A percentile compares a stretch with the other conserved stretches of the same genome.
Evolutionary conservation across 2,888 invertebrate genomes (phyloP).

Genomic region (Pristionchus fissidentatus): DNA sequence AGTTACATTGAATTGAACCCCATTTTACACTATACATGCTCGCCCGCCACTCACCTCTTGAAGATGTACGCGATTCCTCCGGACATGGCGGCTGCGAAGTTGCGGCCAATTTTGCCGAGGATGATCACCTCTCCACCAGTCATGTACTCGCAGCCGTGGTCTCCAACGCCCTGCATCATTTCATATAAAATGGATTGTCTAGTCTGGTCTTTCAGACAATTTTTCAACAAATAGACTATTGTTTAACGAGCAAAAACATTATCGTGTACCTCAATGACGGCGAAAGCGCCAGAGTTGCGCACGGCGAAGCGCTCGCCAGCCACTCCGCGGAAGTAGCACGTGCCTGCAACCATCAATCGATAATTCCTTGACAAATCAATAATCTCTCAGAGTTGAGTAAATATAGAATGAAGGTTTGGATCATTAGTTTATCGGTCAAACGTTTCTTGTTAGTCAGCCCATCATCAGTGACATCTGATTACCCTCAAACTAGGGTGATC

Average conservation of each 20-base stretch:
- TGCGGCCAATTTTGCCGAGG: slow-evolving; percentile 93
- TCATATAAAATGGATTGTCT: not conserved
- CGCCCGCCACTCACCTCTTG: slow-evolving; percentile 80
- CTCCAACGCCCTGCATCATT: slow-evolving; percentile 86
- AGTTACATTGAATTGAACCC: not conserved
- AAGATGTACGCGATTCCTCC: slow-evolving; percentile 95
- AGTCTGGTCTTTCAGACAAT: not conserved
- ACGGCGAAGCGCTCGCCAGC: slow-evolving; percentile 99
- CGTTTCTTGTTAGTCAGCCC: too few relatives aligned
- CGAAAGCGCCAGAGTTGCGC: slow-evolving; percentile 94
- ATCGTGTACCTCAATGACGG: slow-evolving; percentile 88
- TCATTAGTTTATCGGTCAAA: too few relatives aligned
- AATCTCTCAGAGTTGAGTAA: not conserved
- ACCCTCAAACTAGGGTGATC: too few relatives aligned
- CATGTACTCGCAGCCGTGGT: slow-evolving; percentile 99
- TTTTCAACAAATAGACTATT: slow-evolving; percentile 20
- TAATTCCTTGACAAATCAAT: not conserved
- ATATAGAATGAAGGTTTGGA: not conserved
- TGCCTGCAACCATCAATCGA: slow-evolving; percentile 52
- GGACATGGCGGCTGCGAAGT: slow-evolving; percentile 99
- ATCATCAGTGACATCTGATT: too few relatives aligned
- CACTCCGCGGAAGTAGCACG: slow-evolving; percentile 86
- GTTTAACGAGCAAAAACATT: too few relatives aligned
- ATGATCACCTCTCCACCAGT: slow-evolving; percentile 88
- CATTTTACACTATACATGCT: not conserved